Evolutionary conservation across 2,888 invertebrate species (phyloP).

Genomic region (Chymomyza amoena): DNA sequence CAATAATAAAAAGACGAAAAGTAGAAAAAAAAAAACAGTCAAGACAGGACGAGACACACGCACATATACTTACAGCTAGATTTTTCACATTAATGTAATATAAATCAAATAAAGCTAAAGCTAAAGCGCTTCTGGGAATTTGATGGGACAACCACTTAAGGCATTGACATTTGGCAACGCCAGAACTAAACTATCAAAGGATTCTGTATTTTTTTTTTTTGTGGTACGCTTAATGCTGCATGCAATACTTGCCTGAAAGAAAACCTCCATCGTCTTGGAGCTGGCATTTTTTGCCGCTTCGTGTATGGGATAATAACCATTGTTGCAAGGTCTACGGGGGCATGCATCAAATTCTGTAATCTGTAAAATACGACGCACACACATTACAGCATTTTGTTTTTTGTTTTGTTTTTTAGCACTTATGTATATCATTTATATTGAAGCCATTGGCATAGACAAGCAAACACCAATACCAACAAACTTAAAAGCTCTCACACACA

Average conservation of each 20-base stretch:
- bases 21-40: not conserved
- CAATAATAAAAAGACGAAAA: not conserved
- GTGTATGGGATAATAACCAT: constrained; percentile 94
- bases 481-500: constrained; percentile 11
- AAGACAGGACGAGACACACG: not conserved
- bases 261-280: constrained; percentile 90
- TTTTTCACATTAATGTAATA: constrained; percentile 24
- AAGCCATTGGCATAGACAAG: constrained; percentile 7
- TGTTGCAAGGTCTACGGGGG: constrained; percentile 88
- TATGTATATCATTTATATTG: constrained; percentile 5
- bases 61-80: not conserved
- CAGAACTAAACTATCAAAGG: not conserved
- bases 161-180: constrained; percentile 23
- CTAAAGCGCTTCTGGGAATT: constrained; percentile 39
- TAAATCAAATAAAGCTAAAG: constrained; percentile 52
- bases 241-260: constrained; percentile 81
- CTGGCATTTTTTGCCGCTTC: constrained; percentile 94
- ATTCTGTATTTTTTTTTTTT: not conserved
- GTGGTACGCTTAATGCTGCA: not conserved
- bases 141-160: constrained; percentile 42
- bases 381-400: constrained; percentile 14
- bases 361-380: constrained; percentile 79
- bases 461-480: constrained; percentile 17
- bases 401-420: constrained; percentile 1
- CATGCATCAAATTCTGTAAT: constrained; percentile 88